Conservation (phyloP, 2,797 vertebrate genomes). For the Alectoris magna region DNA sequence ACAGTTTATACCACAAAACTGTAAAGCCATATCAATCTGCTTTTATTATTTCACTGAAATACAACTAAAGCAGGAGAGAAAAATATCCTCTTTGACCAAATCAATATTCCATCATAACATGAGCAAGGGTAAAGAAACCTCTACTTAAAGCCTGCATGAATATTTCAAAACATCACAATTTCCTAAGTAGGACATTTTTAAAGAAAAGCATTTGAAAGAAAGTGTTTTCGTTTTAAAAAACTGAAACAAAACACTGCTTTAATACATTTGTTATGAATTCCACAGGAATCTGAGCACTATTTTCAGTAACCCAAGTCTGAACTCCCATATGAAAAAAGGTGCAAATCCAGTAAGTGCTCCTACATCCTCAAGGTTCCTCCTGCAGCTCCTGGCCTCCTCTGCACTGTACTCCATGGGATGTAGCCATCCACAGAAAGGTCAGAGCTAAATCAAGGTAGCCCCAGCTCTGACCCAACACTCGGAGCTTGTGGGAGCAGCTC, state of each 20-base stretch:
- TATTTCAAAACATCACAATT: background rate
- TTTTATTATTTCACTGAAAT: background rate
- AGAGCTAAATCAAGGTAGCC: background rate
- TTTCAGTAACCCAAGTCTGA: background rate
- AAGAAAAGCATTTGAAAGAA: background rate
- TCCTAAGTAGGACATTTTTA: background rate
- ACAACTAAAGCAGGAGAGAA: background rate
- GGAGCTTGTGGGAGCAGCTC: background rate
- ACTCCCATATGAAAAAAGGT: fast-evolving
- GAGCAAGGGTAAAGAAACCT: background rate
- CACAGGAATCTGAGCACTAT: background rate
- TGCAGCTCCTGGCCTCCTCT: background rate
- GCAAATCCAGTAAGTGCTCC: background rate
- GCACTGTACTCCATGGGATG: background rate
- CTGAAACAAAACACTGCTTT: background rate
- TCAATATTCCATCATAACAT: background rate
- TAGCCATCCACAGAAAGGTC: background rate
- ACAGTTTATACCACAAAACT: background rate
- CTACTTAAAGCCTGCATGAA: background rate
- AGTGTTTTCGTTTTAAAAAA: background rate
- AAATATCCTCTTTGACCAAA: background rate
- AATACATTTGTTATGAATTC: background rate
- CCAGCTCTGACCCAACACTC: background rate
- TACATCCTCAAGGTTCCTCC: background rate
- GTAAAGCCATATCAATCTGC: background rate